A percentile compares a stretch with the other conserved stretches of the same genome.
Conservation (phyloP, 2,797 vertebrate genomes). For the Caiman crocodilus region DNA sequence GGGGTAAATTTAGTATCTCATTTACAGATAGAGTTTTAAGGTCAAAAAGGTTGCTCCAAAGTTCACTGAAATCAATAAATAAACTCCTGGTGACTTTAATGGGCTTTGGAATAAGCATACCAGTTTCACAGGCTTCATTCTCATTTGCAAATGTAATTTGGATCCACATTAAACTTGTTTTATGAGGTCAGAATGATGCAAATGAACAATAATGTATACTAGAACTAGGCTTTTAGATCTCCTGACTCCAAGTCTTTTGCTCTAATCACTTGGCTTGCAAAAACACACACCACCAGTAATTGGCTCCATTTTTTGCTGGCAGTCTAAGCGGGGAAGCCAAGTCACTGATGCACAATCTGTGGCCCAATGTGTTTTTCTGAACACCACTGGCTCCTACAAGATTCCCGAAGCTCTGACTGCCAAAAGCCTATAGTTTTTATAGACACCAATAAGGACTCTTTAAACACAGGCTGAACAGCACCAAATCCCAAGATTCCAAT, state of each 20-base stretch:
- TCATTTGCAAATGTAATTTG: background rate
- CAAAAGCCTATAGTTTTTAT: background rate
- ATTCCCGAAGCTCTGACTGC: background rate
- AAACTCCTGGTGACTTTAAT: background rate
- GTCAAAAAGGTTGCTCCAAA: background rate
- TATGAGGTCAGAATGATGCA: background rate
- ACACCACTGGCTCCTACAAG: background rate
- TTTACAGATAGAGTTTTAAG: background rate
- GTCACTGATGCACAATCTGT: background rate
- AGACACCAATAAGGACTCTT: fast-evolving
- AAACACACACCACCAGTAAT: background rate
- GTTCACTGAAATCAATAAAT: background rate
- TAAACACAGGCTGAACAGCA: background rate
- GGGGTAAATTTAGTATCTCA: background rate
- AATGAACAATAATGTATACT: background rate
- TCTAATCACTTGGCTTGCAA: background rate
- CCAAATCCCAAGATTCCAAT: background rate
- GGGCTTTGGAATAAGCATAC: background rate
- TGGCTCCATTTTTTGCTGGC: background rate
- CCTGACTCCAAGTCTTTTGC: background rate
- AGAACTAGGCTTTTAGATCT: background rate
- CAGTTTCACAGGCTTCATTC: background rate
- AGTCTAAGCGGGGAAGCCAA: background rate
- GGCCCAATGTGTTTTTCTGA: background rate
- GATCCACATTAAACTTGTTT: background rate